Conservation (phyloP, 2,797 vertebrate species). For the Diplodus sargus region DNA sequence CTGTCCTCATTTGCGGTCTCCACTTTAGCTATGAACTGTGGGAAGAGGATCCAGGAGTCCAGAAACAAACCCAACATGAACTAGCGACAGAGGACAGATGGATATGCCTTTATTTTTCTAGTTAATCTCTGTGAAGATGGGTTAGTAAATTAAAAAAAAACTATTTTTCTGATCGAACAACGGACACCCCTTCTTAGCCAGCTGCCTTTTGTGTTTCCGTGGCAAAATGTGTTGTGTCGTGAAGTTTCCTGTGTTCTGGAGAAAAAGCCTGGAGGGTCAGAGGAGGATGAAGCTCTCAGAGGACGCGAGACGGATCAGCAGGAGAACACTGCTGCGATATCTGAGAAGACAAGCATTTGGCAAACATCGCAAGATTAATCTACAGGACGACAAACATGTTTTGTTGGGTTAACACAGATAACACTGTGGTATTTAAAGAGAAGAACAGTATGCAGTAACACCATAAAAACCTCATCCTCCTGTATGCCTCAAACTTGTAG, state of each 20-base stretch:
- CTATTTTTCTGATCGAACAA: slow-evolving; percentile 35
- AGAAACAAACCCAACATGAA: slow-evolving; percentile 61
- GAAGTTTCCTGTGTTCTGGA: neutral
- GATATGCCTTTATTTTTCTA: slow-evolving; percentile 23
- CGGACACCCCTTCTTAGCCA: neutral
- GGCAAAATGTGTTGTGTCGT: neutral
- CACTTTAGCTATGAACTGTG: slow-evolving; percentile 84
- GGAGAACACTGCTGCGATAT: neutral
- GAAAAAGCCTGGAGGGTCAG: neutral
- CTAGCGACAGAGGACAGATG: slow-evolving; percentile 31
- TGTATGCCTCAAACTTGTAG: slow-evolving; percentile 18
- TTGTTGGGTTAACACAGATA: slow-evolving; percentile 9
- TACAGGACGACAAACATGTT: slow-evolving; percentile 20
- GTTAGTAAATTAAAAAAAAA: neutral
- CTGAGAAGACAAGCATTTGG: slow-evolving; percentile 8
- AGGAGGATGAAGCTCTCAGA: slow-evolving; percentile 7
- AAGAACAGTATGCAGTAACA: slow-evolving; percentile 38
- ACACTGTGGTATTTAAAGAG: neutral
- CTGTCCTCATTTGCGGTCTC: slow-evolving; percentile 81
- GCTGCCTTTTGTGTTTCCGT: slow-evolving; percentile 21
- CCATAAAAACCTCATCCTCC: slow-evolving; percentile 19
- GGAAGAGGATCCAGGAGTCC: slow-evolving; percentile 78
- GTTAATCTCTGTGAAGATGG: neutral
- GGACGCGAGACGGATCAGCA: slow-evolving; percentile 13
- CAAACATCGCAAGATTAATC: neutral